phyloP scores from a whole-genome alignment of 1,140 invertebrate genomes.

The Lerema accius region DNA sequence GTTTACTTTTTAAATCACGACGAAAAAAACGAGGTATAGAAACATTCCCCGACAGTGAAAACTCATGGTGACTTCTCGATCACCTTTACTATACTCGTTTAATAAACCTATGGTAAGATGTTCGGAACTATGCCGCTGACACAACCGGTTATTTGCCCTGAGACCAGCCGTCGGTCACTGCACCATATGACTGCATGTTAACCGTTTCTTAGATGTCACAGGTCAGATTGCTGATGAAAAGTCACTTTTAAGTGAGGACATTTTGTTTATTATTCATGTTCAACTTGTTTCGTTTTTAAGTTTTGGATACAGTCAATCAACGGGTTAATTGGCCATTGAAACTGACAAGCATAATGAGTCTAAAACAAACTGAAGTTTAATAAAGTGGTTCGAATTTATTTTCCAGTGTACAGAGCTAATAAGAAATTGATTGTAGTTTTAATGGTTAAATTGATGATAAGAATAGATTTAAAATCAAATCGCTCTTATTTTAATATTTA shows the following conservation, averaged over 20 bases:
- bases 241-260: constrained; percentile 28
- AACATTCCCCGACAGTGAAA: background rate
- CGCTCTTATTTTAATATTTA: too few relatives aligned
- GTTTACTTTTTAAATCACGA: too few relatives aligned
- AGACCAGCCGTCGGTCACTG: constrained; percentile 44
- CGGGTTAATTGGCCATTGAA: too few relatives aligned
- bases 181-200: constrained; percentile 32
- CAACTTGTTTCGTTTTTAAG: constrained; percentile 3
- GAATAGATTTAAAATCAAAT: too few relatives aligned
- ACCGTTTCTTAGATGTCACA: constrained; percentile 36
- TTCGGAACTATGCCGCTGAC: constrained; percentile 59
- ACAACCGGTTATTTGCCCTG: constrained; percentile 57
- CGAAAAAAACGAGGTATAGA: too few relatives aligned
- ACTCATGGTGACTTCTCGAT: constrained; percentile 10
- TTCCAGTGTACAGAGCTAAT: too few relatives aligned
- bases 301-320: background rate
- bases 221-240: constrained; percentile 47
- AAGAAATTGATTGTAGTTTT: too few relatives aligned
- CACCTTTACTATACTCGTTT: constrained; percentile 47
- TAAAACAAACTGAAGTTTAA: too few relatives aligned
- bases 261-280: constrained; percentile 43
- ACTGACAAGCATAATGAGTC: too few relatives aligned
- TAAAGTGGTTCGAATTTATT: too few relatives aligned
- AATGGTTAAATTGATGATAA: too few relatives aligned
- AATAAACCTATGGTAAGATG: constrained; percentile 48